Conservation (phyloP, 1,140 invertebrate species). For the Brachystomella parvula region DNA sequence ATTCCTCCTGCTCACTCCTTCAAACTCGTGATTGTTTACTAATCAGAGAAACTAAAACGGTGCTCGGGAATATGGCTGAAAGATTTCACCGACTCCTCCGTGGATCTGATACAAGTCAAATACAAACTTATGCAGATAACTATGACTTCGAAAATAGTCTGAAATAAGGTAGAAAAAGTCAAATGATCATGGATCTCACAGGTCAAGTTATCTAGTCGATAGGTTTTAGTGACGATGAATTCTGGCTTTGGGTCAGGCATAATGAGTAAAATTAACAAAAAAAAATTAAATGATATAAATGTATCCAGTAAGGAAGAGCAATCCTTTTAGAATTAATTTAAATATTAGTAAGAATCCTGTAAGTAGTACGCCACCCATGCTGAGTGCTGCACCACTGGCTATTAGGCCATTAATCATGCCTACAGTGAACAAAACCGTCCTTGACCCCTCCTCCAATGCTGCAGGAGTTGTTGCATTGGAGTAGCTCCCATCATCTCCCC, state of each 20-base stretch:
- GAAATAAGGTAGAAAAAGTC: not conserved
- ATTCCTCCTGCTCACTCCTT: constrained; percentile 18
- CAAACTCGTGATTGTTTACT: constrained; percentile 32
- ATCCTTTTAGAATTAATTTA: not conserved
- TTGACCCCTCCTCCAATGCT: too few relatives aligned
- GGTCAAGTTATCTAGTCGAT: not conserved
- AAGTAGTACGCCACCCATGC: not conserved
- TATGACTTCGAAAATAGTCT: not conserved
- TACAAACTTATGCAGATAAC: not conserved
- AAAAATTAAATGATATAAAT: constrained; percentile 1
- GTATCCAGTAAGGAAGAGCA: not conserved
- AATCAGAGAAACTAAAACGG: constrained; percentile 17
- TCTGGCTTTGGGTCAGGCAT: not conserved
- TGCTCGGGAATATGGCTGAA: not conserved
- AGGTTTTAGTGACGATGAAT: not conserved
- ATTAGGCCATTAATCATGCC: constrained; percentile 3
- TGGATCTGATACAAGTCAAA: not conserved
- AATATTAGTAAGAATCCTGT: not conserved
- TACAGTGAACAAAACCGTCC: too few relatives aligned
- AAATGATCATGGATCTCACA: not conserved
- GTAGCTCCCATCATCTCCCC: too few relatives aligned
- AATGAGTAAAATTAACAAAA: not conserved
- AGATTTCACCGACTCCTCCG: constrained; percentile 7
- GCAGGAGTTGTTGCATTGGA: too few relatives aligned
- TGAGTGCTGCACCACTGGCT: not conserved